Percentiles rank a stretch among this genome's conserved stretches.
phyloP scores from a whole-genome alignment of 2,888 invertebrate species.

The Drosophila birchii region DNA sequence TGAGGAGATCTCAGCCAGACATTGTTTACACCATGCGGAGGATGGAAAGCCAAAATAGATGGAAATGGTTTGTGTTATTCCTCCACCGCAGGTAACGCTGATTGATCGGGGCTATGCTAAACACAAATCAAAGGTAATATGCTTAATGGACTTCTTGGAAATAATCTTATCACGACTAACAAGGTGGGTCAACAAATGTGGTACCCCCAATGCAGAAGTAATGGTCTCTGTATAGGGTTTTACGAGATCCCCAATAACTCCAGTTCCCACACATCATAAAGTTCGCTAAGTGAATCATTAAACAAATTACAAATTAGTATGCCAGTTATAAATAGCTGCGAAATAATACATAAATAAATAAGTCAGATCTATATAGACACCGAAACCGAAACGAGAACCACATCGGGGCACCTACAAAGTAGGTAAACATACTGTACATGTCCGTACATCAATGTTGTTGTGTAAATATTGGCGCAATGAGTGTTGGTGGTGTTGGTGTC shows the following conservation, averaged over 20 bases:
- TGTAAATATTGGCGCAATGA: constrained; percentile 74
- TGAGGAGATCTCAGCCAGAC: constrained; percentile 31
- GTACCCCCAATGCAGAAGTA: constrained; percentile 2
- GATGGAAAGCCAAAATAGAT: constrained; percentile 39
- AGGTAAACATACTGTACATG: constrained; percentile 67
- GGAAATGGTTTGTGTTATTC: constrained; percentile 35
- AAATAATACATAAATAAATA: constrained; percentile 48
- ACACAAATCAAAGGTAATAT: constrained; percentile 39
- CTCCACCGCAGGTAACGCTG: constrained; percentile 35
- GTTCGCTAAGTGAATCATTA: constrained; percentile 74
- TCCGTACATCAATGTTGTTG: constrained; percentile 72
- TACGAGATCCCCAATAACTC: constrained; percentile 12
- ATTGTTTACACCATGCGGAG: constrained; percentile 37
- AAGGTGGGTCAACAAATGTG: constrained; percentile 64
- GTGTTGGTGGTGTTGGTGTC: constrained; percentile 28
- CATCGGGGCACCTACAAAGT: constrained; percentile 49
- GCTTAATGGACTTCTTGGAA: constrained; percentile 44
- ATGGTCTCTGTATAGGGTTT: not conserved
- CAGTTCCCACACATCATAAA: constrained; percentile 69
- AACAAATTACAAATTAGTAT: constrained; percentile 78
- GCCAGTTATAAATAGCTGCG: constrained; percentile 73
- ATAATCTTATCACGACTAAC: constrained; percentile 64
- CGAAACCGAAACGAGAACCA: constrained; percentile 34
- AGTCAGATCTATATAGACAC: constrained; percentile 30
- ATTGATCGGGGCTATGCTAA: constrained; percentile 35